Evolutionary conservation across 2,113 vertebrate species (phyloP), one percentile per base, ranked within the genome.

Genomic region (Hypanus sabinus): DNA sequence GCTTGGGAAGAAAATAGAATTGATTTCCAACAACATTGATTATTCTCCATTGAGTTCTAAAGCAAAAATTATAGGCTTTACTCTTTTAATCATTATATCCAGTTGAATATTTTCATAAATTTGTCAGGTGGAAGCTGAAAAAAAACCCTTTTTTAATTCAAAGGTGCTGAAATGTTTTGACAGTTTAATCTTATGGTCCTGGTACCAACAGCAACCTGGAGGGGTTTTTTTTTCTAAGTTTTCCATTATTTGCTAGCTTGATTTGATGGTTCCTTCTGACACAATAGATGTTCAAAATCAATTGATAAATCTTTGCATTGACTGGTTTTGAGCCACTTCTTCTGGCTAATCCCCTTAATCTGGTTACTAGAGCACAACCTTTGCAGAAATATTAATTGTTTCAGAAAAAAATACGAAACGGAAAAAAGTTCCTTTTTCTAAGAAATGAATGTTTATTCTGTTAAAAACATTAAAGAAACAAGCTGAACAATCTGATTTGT

Each of bases 271-370:
- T 90, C 60, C 14, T 65, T 60, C 12, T 68, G 60, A 90, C 60
- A 90, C 85, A 90, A 90, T 90, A 65, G 60, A n/a, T 20, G 85
- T 65, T 90, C 60, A 65, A 62, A 90, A 68, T 90, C 85, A 90
- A 90, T 90, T 90, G 85, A 90, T 90, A 65, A 65, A 65, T 90
- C 85, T 90, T 68, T 65, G 85, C 85, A 90, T 90, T 65, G 85
- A 90, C 85, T 65, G n/a, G n/a, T 90, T 90, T 90, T 33, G 85
- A 90, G 33, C 85, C 60, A 68, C 76, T 90, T 88, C 57, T 88
- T n/a, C 1, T 16, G n/a, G 60, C 60, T 68, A 68, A 90, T 90
- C 85, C 60, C 85, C 20, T 90, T 90, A 90, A 68, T 65, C 85
- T 30, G 2, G 85, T 68, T 33, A 93, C 12, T 11, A 55, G 36